Percentiles rank a stretch among this genome's conserved stretches.
These are phyloP conservation scores for Pogonophryne albipinna DNA, from an alignment of 2,797 vertebrate genomes.

Conservation along the genomic window DNA sequence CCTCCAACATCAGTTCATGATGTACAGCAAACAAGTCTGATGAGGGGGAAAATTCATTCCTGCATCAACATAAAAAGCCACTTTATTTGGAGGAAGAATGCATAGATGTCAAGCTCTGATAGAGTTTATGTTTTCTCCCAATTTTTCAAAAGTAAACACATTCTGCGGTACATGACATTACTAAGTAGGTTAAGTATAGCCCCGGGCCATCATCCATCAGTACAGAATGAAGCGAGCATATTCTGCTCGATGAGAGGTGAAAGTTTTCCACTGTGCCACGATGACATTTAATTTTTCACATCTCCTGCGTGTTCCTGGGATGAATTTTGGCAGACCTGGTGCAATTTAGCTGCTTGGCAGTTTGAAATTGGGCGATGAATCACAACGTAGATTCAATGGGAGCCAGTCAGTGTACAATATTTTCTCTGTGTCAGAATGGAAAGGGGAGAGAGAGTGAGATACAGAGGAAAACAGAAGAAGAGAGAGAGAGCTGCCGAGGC, in stretches of 20 bases:
- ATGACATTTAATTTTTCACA: conserved; percentile 99
- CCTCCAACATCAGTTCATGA: conserved; percentile 85
- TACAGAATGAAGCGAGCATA: conserved; percentile 96
- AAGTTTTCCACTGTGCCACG: conserved; percentile 99
- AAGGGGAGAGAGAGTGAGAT: conserved; percentile 85
- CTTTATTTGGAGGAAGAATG: conserved; percentile 97
- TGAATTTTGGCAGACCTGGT: conserved; percentile 99
- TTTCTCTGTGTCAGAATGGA: conserved; percentile 98
- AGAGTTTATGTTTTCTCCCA: conserved; percentile 99
- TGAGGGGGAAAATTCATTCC: conserved; percentile 93
- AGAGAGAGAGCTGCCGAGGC: conserved; percentile 87
- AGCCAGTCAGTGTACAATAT: conserved; percentile 98
- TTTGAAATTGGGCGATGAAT: conserved; percentile 99
- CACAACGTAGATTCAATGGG: conserved; percentile 97
- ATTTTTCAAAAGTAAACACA: conserved; percentile 99
- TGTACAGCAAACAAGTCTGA: conserved; percentile 90
- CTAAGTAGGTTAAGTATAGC: conserved; percentile 99
- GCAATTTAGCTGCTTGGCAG: conserved; percentile 99
- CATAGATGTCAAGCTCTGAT: conserved; percentile 98
- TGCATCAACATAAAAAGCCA: conserved; percentile 99
- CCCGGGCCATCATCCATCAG: conserved; percentile 97
- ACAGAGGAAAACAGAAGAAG: conserved; percentile 78
- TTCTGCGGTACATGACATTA: conserved; percentile 99
- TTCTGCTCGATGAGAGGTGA: conserved; percentile 99
- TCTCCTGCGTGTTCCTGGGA: conserved; percentile 98